Base-by-base conservation (phyloP, 2,888 invertebrate genomes). In the Temnothorax rugatulus region DNA sequence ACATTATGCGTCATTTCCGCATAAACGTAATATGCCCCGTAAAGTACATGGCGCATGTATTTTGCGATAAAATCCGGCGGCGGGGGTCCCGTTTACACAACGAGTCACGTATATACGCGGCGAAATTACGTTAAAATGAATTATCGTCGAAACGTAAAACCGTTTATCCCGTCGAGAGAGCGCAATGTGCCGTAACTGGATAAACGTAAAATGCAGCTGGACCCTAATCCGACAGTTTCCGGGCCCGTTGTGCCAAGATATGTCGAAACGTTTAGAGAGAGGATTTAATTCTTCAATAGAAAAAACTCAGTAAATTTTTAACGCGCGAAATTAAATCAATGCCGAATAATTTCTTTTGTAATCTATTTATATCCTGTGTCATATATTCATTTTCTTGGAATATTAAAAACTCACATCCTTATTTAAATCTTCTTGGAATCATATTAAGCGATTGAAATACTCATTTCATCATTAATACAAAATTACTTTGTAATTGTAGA, bases 81-180 rank as follows among this genome's bases (percentile, higher is more conserved):
- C 34, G 34, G 41, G 41, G 21, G 21, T 76, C 18, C 38, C 38
- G 64, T 64, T 76, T 50, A 44, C 21, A 34, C 50, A 44, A 21
- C 76, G 15, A 76, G 38, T 76, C 68, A 44, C 38, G 50, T 50
- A 50, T 25, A 69, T 47, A 38, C 21, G 29, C 41, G 29, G n/a
- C 73, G 38, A 68, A 68, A 77, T 68, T 52, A 77, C 25, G 57
- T 73, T 79, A 79, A 79, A 73, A 79, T 47, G 74, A 71, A 73
- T 73, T 57, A 79, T 79, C 29, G 38, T 57, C 44, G 57, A 59
- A 73, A 73, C 21, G 57, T 73, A 34, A 73, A 79, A 57, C 57
- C 54, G 44, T 71, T 57, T 41, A 71, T 71, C 50, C 29, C 21
- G 21, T 57, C 25, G 71, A 29, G 52, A 76, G 54, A 44, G 29